Evolutionary conservation across 1,140 invertebrate species (phyloP).

Genomic region (Phymorhynchus buccinoides): DNA sequence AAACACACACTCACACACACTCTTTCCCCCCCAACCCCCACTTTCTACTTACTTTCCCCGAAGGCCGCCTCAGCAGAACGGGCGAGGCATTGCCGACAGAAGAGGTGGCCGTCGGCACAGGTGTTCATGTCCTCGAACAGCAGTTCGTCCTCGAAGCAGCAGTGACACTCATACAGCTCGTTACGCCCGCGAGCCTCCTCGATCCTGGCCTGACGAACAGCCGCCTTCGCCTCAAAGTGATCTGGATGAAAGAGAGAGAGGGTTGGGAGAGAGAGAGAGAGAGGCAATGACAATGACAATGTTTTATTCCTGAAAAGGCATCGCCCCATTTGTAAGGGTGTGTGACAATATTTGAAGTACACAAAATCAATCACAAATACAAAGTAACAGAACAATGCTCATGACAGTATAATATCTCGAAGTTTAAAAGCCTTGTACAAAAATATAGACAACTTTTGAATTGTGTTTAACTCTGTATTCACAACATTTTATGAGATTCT

Average conservation of each 20-base stretch:
- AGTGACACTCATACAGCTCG: conserved; percentile 75
- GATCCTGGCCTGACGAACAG: conserved; percentile 48
- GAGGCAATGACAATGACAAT: too few species aligned
- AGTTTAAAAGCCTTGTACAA: too few species aligned
- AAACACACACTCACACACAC: neutral
- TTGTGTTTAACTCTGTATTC: too few species aligned
- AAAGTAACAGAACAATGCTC: too few species aligned
- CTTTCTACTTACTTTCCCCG: conserved; percentile 70
- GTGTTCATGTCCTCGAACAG: conserved; percentile 77
- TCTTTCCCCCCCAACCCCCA: neutral
- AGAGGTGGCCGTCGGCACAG: conserved; percentile 78
- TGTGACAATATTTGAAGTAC: too few species aligned
- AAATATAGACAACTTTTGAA: too few species aligned
- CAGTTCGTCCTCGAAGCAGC: conserved; percentile 79
- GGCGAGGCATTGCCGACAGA: conserved; percentile 78
- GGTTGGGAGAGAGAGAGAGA: neutral
- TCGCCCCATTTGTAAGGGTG: too few species aligned
- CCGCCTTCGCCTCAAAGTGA: conserved; percentile 44
- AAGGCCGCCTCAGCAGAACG: conserved; percentile 75
- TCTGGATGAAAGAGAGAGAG: conserved; percentile 44
- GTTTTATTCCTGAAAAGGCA: too few species aligned
- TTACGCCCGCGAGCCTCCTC: conserved; percentile 69
- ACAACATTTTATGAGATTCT: too few species aligned
- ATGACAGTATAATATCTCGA: too few species aligned
- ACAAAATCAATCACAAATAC: too few species aligned